Evolutionary conservation across 1,140 invertebrate genomes (phyloP).

Genomic region (Camponotus vicinus): DNA sequence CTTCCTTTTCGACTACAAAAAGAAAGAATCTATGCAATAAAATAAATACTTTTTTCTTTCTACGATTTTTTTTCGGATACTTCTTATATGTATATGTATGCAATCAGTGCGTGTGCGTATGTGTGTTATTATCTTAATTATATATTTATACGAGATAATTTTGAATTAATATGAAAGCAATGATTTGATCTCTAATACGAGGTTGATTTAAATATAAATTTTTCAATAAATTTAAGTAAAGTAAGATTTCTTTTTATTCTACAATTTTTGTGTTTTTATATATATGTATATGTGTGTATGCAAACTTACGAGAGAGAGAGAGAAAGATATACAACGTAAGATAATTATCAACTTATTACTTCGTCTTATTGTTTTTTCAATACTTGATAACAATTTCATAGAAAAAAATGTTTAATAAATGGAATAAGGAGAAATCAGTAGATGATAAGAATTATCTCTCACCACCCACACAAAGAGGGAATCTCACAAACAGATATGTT

Average conservation of each 20-base stretch:
- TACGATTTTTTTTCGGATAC: neutral
- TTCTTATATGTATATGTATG: neutral
- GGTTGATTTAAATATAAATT: neutral
- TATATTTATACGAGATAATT: slow-evolving; percentile 16
- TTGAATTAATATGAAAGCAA: neutral
- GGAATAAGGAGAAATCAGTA: neutral
- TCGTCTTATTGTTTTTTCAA: neutral
- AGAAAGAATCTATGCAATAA: neutral
- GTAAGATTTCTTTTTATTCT: neutral
- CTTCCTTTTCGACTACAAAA: too few species aligned
- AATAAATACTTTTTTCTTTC: neutral
- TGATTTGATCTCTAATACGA: neutral
- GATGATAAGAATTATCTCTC: slow-evolving; percentile 68
- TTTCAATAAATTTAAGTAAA: neutral
- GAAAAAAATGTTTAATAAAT: slow-evolving; percentile 15
- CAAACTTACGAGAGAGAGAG: neutral
- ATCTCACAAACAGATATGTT: slow-evolving; percentile 33
- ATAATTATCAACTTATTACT: neutral
- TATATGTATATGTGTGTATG: neutral
- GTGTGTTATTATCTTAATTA: neutral
- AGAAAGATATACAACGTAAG: neutral
- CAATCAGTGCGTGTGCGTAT: too few species aligned
- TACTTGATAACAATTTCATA: neutral
- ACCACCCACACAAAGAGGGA: slow-evolving; percentile 26
- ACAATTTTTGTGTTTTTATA: neutral